Evolutionary conservation across 2,888 invertebrate species (phyloP).

Genomic region (Petrophora chlorosata): DNA sequence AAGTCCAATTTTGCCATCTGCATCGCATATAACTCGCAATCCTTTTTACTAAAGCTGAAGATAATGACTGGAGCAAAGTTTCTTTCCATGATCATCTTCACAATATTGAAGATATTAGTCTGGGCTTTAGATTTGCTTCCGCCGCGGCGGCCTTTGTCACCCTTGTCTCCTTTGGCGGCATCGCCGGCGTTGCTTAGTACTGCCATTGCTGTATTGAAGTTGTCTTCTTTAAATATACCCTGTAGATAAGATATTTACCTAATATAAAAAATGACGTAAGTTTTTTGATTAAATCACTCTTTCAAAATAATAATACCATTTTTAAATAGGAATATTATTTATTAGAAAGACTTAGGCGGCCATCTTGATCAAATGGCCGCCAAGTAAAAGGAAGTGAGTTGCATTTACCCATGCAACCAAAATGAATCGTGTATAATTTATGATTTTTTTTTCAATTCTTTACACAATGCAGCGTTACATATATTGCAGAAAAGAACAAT

Average conservation of each 20-base stretch:
- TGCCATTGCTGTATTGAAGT: constrained; percentile 98
- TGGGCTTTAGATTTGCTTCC: constrained; percentile 86
- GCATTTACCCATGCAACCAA: too few relatives aligned
- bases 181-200: constrained; percentile 93
- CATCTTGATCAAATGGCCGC: too few relatives aligned
- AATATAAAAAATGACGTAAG: too few relatives aligned
- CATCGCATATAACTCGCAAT: constrained; percentile 98
- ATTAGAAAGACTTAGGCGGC: too few relatives aligned
- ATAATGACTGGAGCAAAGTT: constrained; percentile 99
- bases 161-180: constrained; percentile 90
- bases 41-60: constrained; percentile 99
- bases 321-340: too few relatives aligned
- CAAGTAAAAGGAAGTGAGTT: too few relatives aligned
- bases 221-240: constrained; percentile 98
- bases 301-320: too few relatives aligned
- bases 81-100: constrained; percentile 99
- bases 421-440: too few relatives aligned
- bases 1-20: constrained; percentile 99
- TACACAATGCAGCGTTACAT: too few relatives aligned
- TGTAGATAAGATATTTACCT: constrained; percentile 56
- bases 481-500: too few relatives aligned
- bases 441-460: too few relatives aligned
- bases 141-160: constrained; percentile 88
- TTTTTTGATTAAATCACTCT: too few relatives aligned
- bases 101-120: constrained; percentile 97